A percentile compares a stretch with the other conserved stretches of the same genome.
Conservation (phyloP, 2,113 vertebrate genomes). For the Sturnira hondurensis region DNA sequence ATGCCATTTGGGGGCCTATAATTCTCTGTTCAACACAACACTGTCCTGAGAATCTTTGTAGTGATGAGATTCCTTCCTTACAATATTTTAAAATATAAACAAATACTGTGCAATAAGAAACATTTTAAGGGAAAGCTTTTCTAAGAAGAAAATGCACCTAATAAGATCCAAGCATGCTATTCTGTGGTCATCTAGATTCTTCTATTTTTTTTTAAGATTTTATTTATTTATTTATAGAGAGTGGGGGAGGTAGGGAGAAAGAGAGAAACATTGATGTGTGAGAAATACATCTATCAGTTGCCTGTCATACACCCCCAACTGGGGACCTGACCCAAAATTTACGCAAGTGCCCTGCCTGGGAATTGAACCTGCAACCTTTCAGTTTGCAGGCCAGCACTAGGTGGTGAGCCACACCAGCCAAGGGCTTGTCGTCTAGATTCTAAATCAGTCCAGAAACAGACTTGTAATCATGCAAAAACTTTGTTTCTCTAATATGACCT, state of each 20-base stretch:
- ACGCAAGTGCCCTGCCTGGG: too few species aligned
- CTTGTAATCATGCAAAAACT: neutral
- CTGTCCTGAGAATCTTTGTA: neutral
- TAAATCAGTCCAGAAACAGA: neutral
- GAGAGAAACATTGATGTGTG: too few species aligned
- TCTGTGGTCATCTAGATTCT: neutral
- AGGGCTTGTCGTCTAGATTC: neutral
- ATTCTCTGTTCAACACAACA: neutral
- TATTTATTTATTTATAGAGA: too few species aligned
- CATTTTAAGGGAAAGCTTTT: neutral
- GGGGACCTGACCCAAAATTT: too few species aligned
- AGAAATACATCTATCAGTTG: too few species aligned
- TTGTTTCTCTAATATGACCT: neutral
- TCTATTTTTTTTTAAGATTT: too few species aligned
- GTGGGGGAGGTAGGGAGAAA: too few species aligned
- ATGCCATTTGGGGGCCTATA: neutral
- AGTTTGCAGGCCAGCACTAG: too few species aligned
- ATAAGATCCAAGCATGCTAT: neutral
- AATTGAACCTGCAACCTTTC: too few species aligned
- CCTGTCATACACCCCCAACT: too few species aligned
- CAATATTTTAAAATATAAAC: neutral
- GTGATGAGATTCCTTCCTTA: neutral
- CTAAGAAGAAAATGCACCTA: neutral
- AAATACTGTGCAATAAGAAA: neutral
- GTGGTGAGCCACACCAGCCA: too few species aligned